Base-by-base conservation (phyloP, 2,888 invertebrate genomes). In the Ischnus inquisitorius region DNA sequence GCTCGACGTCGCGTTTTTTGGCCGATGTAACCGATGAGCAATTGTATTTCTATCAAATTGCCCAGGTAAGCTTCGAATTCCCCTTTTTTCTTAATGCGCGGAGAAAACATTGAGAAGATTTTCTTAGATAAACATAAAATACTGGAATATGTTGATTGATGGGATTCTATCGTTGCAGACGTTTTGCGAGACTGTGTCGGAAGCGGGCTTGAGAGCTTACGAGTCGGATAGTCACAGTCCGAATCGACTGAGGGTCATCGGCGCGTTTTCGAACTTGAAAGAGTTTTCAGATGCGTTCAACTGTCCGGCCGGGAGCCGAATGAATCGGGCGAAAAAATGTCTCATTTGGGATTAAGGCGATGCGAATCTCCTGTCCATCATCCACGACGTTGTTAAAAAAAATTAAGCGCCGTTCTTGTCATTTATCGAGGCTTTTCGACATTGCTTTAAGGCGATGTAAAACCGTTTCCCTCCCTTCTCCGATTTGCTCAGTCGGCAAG, bases 211-310 rank as follows among this genome's bases (percentile, higher is more conserved):
- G 12, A 12, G 12, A 8, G 8, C 8, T 3, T 12, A 96, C 88
- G 94, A 96, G 72, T 95, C 95, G 83, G 96, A 96, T 8, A 95
- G 95, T 1, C 96, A 96, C 93, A 96, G 96, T 87, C 95, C 96
- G 2, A 95, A 96, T 91, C 95, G 95, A 85, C 95, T 95, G 85
- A 92, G 96, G 69, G 96, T 96, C 2, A 94, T 95, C 14, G 96
- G 96, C 0, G 95, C 95, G 0, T 92, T 96, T 3, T 95, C 95
- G 86, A 96, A 96, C 93, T 95, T 95, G 0, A 92, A 94, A 83
- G 95, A 96, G 88, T 96, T 96, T 89, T 94, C 95, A 0, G 92
- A 94, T 0, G 95, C 95, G 12, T 96, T 95, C 94, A 92, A 94
- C 3, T 96, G 96, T 87, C 95, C 95, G 0, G 62, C 80, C 1